These are phyloP conservation scores for Hemithea aestivaria DNA, from an alignment of 2,888 invertebrate species.

Conservation along the genomic window DNA sequence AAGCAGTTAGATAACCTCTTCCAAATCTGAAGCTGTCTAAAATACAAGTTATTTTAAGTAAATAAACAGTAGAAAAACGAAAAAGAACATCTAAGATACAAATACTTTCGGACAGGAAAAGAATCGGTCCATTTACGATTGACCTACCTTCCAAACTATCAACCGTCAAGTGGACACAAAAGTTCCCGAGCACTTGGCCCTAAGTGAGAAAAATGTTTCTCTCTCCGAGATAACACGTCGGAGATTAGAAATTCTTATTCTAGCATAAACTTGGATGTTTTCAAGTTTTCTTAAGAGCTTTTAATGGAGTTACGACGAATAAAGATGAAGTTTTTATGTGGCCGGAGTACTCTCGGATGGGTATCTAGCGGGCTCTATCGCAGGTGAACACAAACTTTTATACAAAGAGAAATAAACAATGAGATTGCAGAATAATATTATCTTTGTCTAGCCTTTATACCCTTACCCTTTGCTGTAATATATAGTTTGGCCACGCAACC, in stretches of 20 bases:
- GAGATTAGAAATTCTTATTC: slow-evolving; percentile 18
- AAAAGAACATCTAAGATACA: no score
- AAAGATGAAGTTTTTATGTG: slow-evolving; percentile 18
- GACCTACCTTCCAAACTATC: no score
- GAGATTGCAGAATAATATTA: not conserved
- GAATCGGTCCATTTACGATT: no score
- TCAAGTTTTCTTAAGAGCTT: slow-evolving; percentile 18
- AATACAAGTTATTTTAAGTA: no score
- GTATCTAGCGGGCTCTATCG: slow-evolving; percentile 7
- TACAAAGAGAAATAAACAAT: slow-evolving; percentile 2
- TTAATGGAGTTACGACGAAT: slow-evolving; percentile 18
- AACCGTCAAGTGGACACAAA: not conserved
- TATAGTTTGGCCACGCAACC: no score
- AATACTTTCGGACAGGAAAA: no score
- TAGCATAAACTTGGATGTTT: slow-evolving; percentile 20
- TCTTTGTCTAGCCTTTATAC: no score
- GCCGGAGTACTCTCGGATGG: slow-evolving; percentile 4
- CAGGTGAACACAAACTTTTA: slow-evolving; percentile 3
- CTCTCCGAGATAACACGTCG: slow-evolving; percentile 8
- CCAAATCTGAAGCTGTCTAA: no score
- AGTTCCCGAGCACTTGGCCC: slow-evolving; percentile 8
- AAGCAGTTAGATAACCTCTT: no score
- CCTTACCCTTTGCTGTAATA: no score
- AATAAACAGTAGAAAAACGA: no score
- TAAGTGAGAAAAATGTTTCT: slow-evolving; percentile 13